Evolutionary conservation across 1,140 invertebrate species (phyloP).

Genomic region (Drosophila serrata): DNA sequence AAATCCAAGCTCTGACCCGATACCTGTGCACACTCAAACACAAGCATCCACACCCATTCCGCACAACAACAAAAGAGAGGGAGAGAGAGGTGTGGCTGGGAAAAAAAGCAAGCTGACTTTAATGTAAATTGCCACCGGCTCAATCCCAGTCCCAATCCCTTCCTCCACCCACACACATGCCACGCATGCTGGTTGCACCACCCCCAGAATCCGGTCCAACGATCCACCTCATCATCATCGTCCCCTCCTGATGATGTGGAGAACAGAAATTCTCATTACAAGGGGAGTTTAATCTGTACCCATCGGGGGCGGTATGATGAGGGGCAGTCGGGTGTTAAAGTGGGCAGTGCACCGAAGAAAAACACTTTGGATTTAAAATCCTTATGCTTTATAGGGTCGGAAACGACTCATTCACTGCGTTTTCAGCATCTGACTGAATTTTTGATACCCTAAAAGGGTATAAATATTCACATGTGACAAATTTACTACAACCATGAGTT

Average conservation of each 20-base stretch:
- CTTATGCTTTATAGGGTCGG: too few species aligned
- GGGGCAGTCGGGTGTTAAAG: conserved; percentile 9
- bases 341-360: conserved; percentile 2
- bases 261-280: conserved; percentile 79
- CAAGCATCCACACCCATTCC: conserved; percentile 12
- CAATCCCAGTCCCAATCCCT: conserved; percentile 20
- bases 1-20: conserved; percentile 28
- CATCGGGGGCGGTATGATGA: neutral
- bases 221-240: conserved; percentile 32
- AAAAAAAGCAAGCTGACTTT: conserved; percentile 59
- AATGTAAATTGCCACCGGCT: conserved; percentile 77
- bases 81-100: conserved; percentile 41
- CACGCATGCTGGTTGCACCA: conserved; percentile 17
- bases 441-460: too few species aligned
- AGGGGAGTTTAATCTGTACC: conserved; percentile 77
- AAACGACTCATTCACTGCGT: too few species aligned
- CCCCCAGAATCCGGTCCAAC: conserved; percentile 6
- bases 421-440: too few species aligned
- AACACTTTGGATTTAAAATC: neutral
- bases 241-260: conserved; percentile 23
- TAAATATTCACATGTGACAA: too few species aligned
- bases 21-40: conserved; percentile 25
- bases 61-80: conserved; percentile 25
- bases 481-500: too few species aligned
- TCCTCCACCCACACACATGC: conserved; percentile 21